Base-by-base conservation (phyloP, 35 echinoderm and acorn worm species). In the Hemicentrotus pulcherrimus region DNA sequence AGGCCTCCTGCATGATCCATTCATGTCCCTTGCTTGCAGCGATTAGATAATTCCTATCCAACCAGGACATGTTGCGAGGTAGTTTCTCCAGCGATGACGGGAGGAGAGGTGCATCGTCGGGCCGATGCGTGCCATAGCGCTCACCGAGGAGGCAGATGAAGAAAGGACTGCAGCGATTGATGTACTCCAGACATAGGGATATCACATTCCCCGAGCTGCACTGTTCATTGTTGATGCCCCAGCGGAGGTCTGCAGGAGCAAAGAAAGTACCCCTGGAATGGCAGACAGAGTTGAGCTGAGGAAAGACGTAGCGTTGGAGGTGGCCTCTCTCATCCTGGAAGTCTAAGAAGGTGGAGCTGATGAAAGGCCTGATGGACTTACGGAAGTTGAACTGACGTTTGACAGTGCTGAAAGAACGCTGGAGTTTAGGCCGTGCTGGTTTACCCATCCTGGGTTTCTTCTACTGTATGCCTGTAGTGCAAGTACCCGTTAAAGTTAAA, bases 61-160 rank as follows among this genome's bases (percentile, higher is more conserved):
- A 95, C 98, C 98, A 99, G 33, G 92, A 90, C 2, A 95, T 88
- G 95, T 96, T 95, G 6, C 95, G 61, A 47, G 48, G 85, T 28
- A 94, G 94, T 32, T 95, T 97, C 46, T 98, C 96, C n/a, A 95
- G 65, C 14, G 59, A n/a, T 13, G 65, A 60, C 47, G 97, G 96
- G 0, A 99, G 94, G 6, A 86, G 95, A 0, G 85, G 50, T 47
- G 95, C 91, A 14, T 96, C 94, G 0, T 24, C 86, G 0, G 98
- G 94, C 50, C 98, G 94, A 31, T 98, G 96, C 28, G 98, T 97
- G 13, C 98, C 98, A 94, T 99, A 99, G 2, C 97, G 85, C 31
- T 99, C 98, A 8, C 98, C 98, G 14, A 99, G 55, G 5, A 99
- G 96, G 86, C 98, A 99, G 91, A 99, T 99, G 87, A 98, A 99